Evolutionary conservation across 1,140 invertebrate genomes (phyloP), one percentile per base, ranked within the genome.

Genomic region (Caenorhabditis brenneri): DNA sequence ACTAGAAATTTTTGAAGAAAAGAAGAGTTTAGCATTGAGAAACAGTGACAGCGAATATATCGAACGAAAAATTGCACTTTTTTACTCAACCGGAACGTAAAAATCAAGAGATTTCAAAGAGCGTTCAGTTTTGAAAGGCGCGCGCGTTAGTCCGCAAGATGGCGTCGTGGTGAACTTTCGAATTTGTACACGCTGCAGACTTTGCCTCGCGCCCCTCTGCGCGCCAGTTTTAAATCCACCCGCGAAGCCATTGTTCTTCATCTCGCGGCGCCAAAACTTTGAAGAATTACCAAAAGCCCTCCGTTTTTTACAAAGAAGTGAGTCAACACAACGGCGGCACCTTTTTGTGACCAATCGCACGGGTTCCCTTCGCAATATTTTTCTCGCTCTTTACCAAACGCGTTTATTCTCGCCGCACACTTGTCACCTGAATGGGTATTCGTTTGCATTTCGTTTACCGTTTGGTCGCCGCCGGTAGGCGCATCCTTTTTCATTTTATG

Each of bases 201-300:
- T 1, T 36, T 15, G 2, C 29, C 12, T 29, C 7, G 31, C 16
- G 15, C 58, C 5, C 31, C 31, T 19, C 31, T 9, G 65, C 19
- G 65, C 65, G 65, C 65, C 65, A 74, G 36, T 74, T 74, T 74
- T 9, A 42, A 74, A 74, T 74, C 65, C 7, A 6, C 36, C 65
- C 36, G 31, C 19, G 65, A n/a, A 31, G 10, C 15, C 36, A 42
- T n/a, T 24, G 33, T 42, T 42, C 36, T 42, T 2, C 7, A 2
- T 4, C 36, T 36, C 19, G 12, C 36, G 58, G 58, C 58, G 58
- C 58, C 58, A 65, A 58, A 29, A 58, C 7, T 58, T 58, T 58
- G n/a, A 29, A 51, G 49, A 6, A 16, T 2, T 0, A 19, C 49
- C 49, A 51, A n/a, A 51, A 51, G n/a, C 19, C 39, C 5, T 12